Percentiles rank a stretch among this genome's conserved stretches.
Evolutionary conservation across 2,113 vertebrate genomes (phyloP).

Genomic region (Arenaria interpres): DNA sequence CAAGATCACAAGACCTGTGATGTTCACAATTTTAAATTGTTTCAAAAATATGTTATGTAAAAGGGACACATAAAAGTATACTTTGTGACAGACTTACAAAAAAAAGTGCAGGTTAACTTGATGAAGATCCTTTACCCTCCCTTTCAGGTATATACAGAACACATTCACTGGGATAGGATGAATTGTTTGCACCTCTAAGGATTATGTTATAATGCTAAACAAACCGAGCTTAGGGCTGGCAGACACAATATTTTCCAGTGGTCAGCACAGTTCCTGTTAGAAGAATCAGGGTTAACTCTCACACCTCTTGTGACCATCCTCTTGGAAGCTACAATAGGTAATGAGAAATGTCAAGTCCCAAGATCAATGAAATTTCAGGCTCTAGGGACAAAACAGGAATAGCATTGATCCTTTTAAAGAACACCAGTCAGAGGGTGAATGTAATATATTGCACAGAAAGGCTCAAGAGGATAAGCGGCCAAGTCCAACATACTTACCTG

Average conservation of each 20-base stretch:
- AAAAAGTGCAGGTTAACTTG: background rate
- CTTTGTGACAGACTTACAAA: background rate
- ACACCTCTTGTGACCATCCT: conserved; percentile 70
- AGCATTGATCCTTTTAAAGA: conserved; percentile 86
- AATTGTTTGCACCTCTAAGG: background rate
- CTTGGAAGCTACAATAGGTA: conserved; percentile 72
- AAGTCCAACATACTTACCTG: conserved; percentile 85
- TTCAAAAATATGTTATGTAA: background rate
- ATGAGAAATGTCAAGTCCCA: conserved; percentile 85
- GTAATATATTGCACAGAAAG: conserved; percentile 86
- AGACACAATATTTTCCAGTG: background rate
- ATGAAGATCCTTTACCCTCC: background rate
- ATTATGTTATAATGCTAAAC: background rate
- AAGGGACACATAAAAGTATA: background rate
- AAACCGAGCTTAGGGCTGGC: background rate
- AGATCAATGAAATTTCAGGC: conserved; percentile 85
- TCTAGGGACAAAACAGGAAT: conserved; percentile 82
- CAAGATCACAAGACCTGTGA: background rate
- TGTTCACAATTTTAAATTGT: background rate
- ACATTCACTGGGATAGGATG: background rate
- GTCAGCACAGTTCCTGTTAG: background rate
- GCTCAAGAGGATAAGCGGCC: conserved; percentile 81
- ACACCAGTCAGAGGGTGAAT: conserved; percentile 82
- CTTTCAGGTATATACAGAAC: background rate
- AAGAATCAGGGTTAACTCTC: conserved; percentile 65